Conservation (phyloP, 2,113 vertebrate species). For the Tragulus kanchil region DNA sequence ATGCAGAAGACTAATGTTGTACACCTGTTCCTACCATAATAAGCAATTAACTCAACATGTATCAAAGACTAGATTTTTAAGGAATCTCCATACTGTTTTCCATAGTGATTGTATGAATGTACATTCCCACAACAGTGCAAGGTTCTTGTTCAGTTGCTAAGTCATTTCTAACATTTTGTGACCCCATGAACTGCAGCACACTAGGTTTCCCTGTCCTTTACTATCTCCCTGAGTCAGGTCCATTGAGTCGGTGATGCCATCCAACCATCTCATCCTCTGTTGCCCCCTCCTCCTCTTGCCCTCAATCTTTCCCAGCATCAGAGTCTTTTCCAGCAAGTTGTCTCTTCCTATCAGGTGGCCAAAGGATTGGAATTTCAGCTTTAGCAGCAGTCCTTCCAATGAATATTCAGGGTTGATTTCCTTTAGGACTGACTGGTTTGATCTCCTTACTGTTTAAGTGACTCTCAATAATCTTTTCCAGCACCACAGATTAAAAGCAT, state of each 20-base stretch:
- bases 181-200: background rate
- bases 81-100: background rate
- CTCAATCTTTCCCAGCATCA: background rate
- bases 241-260: background rate
- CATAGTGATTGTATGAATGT: background rate
- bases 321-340: background rate
- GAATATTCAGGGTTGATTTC: too few species aligned
- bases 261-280: background rate
- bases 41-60: background rate
- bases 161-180: background rate
- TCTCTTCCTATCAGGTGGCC: background rate
- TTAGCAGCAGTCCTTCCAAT: background rate
- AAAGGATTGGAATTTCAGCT: background rate
- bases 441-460: too few species aligned
- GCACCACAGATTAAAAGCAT: too few species aligned
- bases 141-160: background rate
- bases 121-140: background rate
- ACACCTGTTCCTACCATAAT: background rate
- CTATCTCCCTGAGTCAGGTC: background rate
- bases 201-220: background rate
- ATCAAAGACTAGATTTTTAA: background rate
- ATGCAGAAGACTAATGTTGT: background rate
- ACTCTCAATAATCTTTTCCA: too few species aligned
- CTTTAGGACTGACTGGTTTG: too few species aligned
- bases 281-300: background rate